phyloP scores from a whole-genome alignment of 92 coral and sea anemone genomes.

The Bergia sp. region DNA sequence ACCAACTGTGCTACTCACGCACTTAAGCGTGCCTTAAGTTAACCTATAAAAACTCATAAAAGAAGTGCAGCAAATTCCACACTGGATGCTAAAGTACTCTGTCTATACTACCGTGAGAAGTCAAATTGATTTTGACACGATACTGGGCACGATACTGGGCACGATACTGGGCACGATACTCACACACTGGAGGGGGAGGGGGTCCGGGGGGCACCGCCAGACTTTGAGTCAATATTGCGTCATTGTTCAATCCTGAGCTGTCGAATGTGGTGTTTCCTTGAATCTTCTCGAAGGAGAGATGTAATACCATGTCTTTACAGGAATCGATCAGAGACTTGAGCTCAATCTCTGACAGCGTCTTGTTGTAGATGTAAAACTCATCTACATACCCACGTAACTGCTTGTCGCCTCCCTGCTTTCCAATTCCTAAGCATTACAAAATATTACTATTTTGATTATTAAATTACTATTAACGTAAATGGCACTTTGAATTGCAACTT shows the following conservation, averaged over 20 bases:
- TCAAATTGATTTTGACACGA: conserved; percentile 12
- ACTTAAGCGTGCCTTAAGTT: too few relatives aligned
- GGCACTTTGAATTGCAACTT: neutral
- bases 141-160: too few relatives aligned
- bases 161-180: conserved; percentile 35
- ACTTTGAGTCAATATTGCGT: conserved; percentile 66
- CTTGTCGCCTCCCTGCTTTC: conserved; percentile 65
- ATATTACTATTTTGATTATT: neutral
- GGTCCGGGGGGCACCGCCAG: conserved; percentile 66
- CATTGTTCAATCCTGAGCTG: conserved; percentile 90
- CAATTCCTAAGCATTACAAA: conserved; percentile 66
- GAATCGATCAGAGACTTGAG: conserved; percentile 66
- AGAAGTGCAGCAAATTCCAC: too few relatives aligned
- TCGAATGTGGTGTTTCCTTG: conserved; percentile 68
- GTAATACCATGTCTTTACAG: conserved; percentile 86
- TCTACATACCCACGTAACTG: conserved; percentile 84
- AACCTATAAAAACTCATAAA: too few relatives aligned
- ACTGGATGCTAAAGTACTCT: neutral
- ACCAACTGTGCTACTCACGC: too few relatives aligned
- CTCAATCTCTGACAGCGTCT: conserved; percentile 74
- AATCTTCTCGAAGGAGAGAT: conserved; percentile 85
- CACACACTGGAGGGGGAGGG: conserved; percentile 72
- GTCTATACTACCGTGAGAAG: neutral
- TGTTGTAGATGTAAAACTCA: conserved; percentile 94
- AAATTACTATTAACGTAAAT: neutral